These are phyloP conservation scores for Hirundo rustica DNA, from an alignment of 2,797 vertebrate species.

Conservation along the genomic window DNA sequence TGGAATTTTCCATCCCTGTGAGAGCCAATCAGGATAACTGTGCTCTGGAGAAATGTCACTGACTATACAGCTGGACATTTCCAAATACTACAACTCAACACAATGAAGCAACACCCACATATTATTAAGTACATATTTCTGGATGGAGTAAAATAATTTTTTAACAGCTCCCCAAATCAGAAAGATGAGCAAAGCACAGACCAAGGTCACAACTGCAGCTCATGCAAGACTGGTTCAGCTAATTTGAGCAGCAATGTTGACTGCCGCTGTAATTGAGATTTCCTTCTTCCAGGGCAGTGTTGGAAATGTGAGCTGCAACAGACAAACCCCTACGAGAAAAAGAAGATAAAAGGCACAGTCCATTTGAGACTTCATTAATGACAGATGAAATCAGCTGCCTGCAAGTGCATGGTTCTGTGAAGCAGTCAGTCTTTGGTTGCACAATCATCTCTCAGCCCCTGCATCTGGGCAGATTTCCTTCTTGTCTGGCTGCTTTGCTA, in stretches of 20 bases:
- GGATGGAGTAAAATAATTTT: neutral
- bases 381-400: slow-evolving; percentile 19
- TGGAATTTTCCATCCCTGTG: slow-evolving; percentile 33
- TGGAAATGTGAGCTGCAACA: neutral
- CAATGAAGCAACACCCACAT: neutral
- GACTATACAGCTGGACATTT: neutral
- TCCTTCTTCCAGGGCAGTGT: neutral
- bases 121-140: neutral
- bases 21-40: neutral
- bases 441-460: slow-evolving; percentile 19
- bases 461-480: slow-evolving; percentile 34
- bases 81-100: neutral
- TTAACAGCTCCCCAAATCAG: slow-evolving; percentile 12
- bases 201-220: neutral
- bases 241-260: neutral
- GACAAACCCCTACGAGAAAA: neutral
- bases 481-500: slow-evolving; percentile 50
- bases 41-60: neutral
- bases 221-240: neutral
- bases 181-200: neutral
- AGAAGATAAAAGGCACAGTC: neutral
- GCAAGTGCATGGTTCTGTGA: slow-evolving; percentile 23
- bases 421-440: slow-evolving; percentile 21
- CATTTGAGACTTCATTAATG: slow-evolving; percentile 22
- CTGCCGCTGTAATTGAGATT: neutral